These are phyloP conservation scores for Charina bottae DNA, from an alignment of 2,113 vertebrate species.

Conservation along the genomic window DNA sequence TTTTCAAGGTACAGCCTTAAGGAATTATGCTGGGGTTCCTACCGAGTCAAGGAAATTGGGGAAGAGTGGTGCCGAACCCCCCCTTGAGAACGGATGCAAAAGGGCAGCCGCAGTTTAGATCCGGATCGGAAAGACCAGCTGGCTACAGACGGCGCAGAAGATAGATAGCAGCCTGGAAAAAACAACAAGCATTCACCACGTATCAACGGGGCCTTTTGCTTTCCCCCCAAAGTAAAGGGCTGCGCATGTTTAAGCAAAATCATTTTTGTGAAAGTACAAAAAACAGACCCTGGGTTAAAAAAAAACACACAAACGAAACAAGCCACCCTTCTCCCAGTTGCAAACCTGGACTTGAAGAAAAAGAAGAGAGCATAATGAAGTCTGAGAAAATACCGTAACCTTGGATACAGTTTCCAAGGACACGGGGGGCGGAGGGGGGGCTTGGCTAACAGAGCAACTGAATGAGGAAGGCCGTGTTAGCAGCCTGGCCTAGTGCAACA, in stretches of 20 bases:
- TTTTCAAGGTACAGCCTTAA: background rate
- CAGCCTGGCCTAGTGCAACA: rapidly evolving
- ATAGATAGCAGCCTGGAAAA: background rate
- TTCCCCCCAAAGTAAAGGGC: background rate
- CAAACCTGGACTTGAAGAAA: constrained; percentile 26
- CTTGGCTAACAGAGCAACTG: too few relatives aligned
- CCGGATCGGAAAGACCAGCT: background rate
- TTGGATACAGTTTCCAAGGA: constrained; percentile 78
- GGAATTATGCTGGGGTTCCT: background rate
- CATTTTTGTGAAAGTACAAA: background rate
- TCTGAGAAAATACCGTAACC: constrained; percentile 71
- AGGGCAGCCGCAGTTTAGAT: background rate
- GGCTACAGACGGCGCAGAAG: background rate
- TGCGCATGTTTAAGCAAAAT: background rate
- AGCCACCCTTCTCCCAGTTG: background rate
- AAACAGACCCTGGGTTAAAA: background rate
- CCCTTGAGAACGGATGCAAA: background rate
- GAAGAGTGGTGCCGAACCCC: background rate
- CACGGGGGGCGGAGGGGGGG: constrained; percentile 36
- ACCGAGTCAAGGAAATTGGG: background rate
- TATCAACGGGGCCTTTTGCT: background rate
- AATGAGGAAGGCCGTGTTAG: background rate
- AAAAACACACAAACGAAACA: background rate
- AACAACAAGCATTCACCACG: background rate
- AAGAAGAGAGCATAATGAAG: constrained; percentile 9